Conservation (phyloP, 2,797 vertebrate species). For the Rhincodon typus region DNA sequence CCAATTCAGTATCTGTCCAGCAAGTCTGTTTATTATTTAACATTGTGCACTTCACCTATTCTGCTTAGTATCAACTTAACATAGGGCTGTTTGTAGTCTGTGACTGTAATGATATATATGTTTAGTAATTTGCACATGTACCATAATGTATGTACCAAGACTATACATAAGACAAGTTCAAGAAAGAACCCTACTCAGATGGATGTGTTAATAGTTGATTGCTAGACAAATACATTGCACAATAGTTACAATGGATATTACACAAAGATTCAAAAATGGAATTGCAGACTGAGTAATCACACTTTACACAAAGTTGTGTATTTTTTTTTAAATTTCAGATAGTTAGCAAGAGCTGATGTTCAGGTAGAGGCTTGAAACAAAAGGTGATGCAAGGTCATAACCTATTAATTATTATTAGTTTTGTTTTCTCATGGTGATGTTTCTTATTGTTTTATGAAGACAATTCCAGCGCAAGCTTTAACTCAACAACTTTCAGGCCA, state of each 20-base stretch:
- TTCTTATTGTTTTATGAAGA: not conserved
- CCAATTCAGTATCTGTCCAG: slow-evolving; percentile 26
- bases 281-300: not conserved
- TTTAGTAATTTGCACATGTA: not conserved
- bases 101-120: not conserved
- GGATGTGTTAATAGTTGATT: not conserved
- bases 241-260: not conserved
- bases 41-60: slow-evolving; percentile 34
- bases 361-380: not conserved
- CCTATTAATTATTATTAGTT: not conserved
- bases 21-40: slow-evolving; percentile 36
- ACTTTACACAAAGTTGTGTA: not conserved
- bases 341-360: not conserved
- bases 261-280: not conserved
- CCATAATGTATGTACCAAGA: not conserved
- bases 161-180: not conserved
- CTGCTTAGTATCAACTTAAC: slow-evolving; percentile 37
- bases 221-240: not conserved
- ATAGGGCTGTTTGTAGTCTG: slow-evolving; percentile 15
- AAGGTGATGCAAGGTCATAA: not conserved
- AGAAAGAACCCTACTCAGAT: not conserved
- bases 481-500: not conserved
- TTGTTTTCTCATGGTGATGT: not conserved
- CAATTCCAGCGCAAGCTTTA: not conserved
- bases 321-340: not conserved